Base-by-base conservation (phyloP, 2,888 invertebrate species). In the Drepana falcataria region DNA sequence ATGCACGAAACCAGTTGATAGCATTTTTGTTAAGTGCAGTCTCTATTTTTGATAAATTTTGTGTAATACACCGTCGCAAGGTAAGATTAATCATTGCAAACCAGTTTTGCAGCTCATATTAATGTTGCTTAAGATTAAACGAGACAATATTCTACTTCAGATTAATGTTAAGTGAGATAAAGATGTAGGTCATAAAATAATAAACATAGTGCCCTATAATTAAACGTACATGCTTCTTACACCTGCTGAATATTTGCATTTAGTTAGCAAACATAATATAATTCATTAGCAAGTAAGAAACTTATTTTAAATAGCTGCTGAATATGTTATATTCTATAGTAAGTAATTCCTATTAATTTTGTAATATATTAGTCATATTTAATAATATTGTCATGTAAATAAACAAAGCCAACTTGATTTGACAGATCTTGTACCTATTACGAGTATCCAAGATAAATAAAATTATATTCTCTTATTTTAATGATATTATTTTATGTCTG, bases 1-100 rank as follows among this genome's bases (percentile, higher is more conserved):
- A 56, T 70, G 62, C 63, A 71, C 71, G 73, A 78, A 75, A 75
- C 72, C 64, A 77, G 68, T 76, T 75, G 71, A 73, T 75, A 71
- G 64, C 68, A 75, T 75, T 75, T 73, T 71, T 66, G 64, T 73
- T 64, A 69, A 73, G 71, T 77, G 71, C 75, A 67, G 71, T 73
- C 73, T 77, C 69, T 74, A 68, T 61, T 68, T 69, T 66, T 73
- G 70, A 72, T 69, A 71, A 66, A 68, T 71, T 37, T 74, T 69
- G 66, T 68, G 62, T 63, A 33, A 48, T 49, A 37, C 35, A 2
- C 35, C 7, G 4, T 2, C 44, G 69, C 69, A 63, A 73, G 69
- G 81, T 83, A 71, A 74, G 73, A 52, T 7, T 35, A 9, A 44
- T 9, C 7, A 9, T 9, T 44, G 6, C 3, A 44, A 3, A 1